Percentiles rank a stretch among this genome's conserved stretches.
Conservation (phyloP, 2,888 invertebrate species). For the Tanytarsus gracilentus region DNA sequence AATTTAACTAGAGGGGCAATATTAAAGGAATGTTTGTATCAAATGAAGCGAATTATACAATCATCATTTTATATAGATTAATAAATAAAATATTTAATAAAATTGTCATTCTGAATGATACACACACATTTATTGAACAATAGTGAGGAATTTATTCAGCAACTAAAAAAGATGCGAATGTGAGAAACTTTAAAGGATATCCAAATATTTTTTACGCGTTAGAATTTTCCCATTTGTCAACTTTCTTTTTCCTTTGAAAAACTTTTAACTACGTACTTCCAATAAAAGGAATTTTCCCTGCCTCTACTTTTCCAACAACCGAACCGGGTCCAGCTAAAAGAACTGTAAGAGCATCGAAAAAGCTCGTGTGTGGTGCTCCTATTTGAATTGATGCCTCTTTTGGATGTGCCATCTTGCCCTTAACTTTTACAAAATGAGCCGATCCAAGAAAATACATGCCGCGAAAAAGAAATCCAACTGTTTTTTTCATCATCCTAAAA, state of each 20-base stretch:
- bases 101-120: no score
- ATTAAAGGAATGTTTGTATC: no score
- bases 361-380: slow-evolving; percentile 84
- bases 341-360: slow-evolving; percentile 80
- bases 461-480: slow-evolving; percentile 61
- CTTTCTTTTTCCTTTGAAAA: slow-evolving; percentile 9
- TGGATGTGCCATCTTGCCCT: slow-evolving; percentile 55
- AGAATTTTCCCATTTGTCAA: not conserved
- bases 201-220: no score
- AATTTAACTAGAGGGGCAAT: no score
- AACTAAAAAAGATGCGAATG: no score
- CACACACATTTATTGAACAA: no score
- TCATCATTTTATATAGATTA: no score
- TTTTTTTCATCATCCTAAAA: slow-evolving; percentile 52
- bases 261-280: slow-evolving; percentile 84
- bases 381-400: slow-evolving; percentile 75
- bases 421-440: slow-evolving; percentile 67
- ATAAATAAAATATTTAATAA: no score
- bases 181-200: no score
- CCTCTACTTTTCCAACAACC: slow-evolving; percentile 82
- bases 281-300: slow-evolving; percentile 71
- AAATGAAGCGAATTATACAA: no score
- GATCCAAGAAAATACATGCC: slow-evolving; percentile 71
- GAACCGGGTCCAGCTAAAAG: slow-evolving; percentile 75
- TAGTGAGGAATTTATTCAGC: no score